Percentiles rank a stretch among this genome's conserved stretches.
Evolutionary conservation across 2,888 invertebrate species (phyloP).

Genomic region (Sarcophaga caerulescens): DNA sequence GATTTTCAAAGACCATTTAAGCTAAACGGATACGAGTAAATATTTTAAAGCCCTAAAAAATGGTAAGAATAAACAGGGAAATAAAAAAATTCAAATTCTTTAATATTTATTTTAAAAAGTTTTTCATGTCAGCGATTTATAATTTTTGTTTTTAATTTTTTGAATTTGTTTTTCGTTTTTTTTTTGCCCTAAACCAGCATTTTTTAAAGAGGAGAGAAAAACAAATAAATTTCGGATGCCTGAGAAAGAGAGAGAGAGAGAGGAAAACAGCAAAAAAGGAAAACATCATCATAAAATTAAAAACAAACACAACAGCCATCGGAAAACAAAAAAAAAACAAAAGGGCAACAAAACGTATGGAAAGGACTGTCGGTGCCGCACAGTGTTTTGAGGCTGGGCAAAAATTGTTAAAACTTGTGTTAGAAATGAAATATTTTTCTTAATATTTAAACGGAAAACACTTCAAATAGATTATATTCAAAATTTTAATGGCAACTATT

Average conservation of each 20-base stretch:
- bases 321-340: background rate
- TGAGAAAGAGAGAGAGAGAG: no score
- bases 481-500: no score
- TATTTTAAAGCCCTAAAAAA: background rate
- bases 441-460: no score
- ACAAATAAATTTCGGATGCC: constrained; percentile 21
- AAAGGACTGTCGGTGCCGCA: constrained; percentile 21
- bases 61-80: background rate
- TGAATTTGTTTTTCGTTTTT: background rate
- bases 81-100: constrained; percentile 14
- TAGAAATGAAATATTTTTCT: no score
- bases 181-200: background rate
- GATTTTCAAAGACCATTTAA: no score
- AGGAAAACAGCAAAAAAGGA: no score
- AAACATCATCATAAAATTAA: constrained; percentile 33
- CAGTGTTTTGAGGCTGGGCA: no score
- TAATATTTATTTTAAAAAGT: constrained; percentile 18
- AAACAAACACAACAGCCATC: constrained; percentile 9
- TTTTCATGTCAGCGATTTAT: constrained; percentile 18
- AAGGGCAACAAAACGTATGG: background rate
- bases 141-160: constrained; percentile 2
- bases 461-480: no score
- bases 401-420: no score
- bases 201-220: constrained; percentile 2
- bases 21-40: no score